Percentiles rank a stretch among this genome's conserved stretches.
phyloP scores from a whole-genome alignment of 2,113 vertebrate genomes.

The Caranx melampygus region DNA sequence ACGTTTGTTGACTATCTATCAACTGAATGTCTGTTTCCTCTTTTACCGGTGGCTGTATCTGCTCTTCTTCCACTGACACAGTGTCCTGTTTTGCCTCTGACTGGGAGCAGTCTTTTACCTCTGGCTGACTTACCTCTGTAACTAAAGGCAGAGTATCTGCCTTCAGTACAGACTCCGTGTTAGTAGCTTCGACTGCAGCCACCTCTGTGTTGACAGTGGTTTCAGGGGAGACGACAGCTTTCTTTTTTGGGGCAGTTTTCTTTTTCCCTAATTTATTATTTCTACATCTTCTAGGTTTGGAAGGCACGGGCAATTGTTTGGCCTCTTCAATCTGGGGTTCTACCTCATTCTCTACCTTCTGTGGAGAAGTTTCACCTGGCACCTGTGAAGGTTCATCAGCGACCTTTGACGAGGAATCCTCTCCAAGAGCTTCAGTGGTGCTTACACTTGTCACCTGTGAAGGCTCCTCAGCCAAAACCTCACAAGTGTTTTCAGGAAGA shows the following conservation, averaged over 20 bases:
- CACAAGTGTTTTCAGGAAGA: conserved; percentile 58
- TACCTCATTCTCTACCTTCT: conserved; percentile 50
- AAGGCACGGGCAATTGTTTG: conserved; percentile 69
- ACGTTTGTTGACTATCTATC: conserved; percentile 70
- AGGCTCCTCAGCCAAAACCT: conserved; percentile 36
- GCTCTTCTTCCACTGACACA: conserved; percentile 55
- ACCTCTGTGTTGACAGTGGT: conserved; percentile 41
- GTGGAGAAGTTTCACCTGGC: conserved; percentile 48
- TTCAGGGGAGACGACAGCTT: conserved; percentile 47
- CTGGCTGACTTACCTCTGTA: conserved; percentile 43
- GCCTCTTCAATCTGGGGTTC: conserved; percentile 65
- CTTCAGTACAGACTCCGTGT: conserved; percentile 41
- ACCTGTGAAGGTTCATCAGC: conserved; percentile 38
- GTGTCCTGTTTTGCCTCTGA: conserved; percentile 60
- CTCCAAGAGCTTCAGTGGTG: conserved; percentile 38
- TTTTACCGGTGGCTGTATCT: conserved; percentile 63
- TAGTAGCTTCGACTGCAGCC: conserved; percentile 43
- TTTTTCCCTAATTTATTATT: conserved; percentile 72
- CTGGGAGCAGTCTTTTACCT: conserved; percentile 59
- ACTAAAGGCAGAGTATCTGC: conserved; percentile 43
- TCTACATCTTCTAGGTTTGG: conserved; percentile 70
- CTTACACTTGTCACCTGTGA: conserved; percentile 23
- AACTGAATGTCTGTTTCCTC: conserved; percentile 70
- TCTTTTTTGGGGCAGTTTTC: conserved; percentile 61
- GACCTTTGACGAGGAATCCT: conserved; percentile 20